Evolutionary conservation across 2,888 invertebrate species (phyloP), one percentile per base, ranked within the genome.

Genomic region (Augiades crinisus): DNA sequence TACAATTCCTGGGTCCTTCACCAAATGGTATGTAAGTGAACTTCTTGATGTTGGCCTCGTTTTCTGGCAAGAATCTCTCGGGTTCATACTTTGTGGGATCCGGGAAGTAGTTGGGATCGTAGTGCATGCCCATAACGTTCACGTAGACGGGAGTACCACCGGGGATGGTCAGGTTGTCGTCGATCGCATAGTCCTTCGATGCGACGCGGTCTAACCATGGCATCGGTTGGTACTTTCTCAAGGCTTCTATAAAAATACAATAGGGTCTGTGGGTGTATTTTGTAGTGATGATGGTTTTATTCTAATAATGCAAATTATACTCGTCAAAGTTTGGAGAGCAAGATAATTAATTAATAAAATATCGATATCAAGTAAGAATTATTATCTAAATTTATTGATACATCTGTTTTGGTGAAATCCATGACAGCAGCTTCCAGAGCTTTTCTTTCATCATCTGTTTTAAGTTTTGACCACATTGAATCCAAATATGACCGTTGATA

Each of bases 401-500:
- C 81, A 81, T 89, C 88, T 17, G 86, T 80, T 67, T 81, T 86
- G 6, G 80, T 80, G 51, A 87, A 87, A 61, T 90, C 81, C 78
- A 87, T 79, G 0, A 89, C 80, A 30, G 87, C 87, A 19, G 66
- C 68, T 75, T 90, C 90, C 36, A 95, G 79, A 44, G 85, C 84
- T 60, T 88, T 86, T 51, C 91, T 91, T 63, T 94, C 93, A 56
- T 91, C 91, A 21, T 93, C 92, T 27, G 91, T 93, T 59, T 90
- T 91, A 22, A 94, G 78, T 59, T 81, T 83, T 0, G 84, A 81
- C 91, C 94, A 93, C 74, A 91, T 90, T 41, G 90, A 84, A 67
- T 94, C 92, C 49, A 95, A 83, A 68, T 92, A 93, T 44, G 85
- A 79, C 63, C 91, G 90, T 65, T 95, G 95, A 74, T 94, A 92